Conservation (phyloP, 2,113 vertebrate genomes). For the Chroicocephalus ridibundus region DNA sequence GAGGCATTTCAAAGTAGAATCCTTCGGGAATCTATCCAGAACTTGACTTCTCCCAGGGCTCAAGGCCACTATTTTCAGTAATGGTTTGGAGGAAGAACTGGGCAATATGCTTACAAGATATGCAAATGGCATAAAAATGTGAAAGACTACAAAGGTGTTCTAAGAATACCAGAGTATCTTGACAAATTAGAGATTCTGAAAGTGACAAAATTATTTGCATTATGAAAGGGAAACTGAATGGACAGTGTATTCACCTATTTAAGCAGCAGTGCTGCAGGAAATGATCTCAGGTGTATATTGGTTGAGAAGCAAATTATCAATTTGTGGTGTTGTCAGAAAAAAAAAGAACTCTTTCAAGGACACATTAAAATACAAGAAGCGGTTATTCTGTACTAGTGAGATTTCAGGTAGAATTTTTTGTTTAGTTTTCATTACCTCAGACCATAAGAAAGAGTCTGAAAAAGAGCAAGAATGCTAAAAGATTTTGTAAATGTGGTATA, state of each 20-base stretch:
- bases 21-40: background rate
- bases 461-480: background rate
- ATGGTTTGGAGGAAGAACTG: background rate
- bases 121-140: background rate
- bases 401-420: background rate
- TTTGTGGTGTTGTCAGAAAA: background rate
- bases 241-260: background rate
- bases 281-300: background rate
- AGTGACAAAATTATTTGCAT: background rate
- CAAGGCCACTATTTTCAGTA: background rate
- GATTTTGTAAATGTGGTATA: background rate
- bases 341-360: background rate
- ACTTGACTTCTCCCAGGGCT: background rate
- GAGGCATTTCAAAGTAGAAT: background rate
- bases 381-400: background rate
- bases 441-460: background rate
- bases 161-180: background rate
- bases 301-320: background rate
- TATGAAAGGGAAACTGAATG: background rate
- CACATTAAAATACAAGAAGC: background rate
- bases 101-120: background rate
- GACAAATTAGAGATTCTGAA: background rate
- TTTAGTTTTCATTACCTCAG: background rate
- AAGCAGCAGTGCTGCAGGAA: background rate
- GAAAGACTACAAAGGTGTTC: background rate